phyloP scores from a whole-genome alignment of 2,888 invertebrate species.

The Tenthredo amoena region DNA sequence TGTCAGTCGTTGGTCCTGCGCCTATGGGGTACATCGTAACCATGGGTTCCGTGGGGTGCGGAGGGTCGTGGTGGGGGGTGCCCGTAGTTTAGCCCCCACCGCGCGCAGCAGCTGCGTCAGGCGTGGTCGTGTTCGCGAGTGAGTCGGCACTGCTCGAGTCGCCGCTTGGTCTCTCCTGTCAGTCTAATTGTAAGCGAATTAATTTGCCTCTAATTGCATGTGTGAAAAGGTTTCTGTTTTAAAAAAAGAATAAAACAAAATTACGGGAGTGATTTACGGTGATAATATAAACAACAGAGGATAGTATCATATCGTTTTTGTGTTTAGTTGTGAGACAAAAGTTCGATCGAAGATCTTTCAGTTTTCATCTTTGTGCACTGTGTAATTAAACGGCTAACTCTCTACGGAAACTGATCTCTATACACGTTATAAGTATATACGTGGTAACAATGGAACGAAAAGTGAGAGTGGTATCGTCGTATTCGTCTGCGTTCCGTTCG shows the following conservation, averaged over 20 bases:
- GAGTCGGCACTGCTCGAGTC: conserved; percentile 47
- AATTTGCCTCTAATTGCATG: not conserved
- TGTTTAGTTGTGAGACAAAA: not conserved
- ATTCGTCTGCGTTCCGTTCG: conserved; percentile 60
- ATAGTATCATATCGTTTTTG: not conserved
- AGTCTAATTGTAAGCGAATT: not conserved
- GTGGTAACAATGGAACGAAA: conserved; percentile 53
- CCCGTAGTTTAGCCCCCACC: conserved; percentile 47
- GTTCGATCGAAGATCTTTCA: not conserved
- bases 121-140: conserved; percentile 69
- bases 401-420: not conserved
- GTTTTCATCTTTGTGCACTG: not conserved
- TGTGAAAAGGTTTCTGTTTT: not conserved
- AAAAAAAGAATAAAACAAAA: not conserved
- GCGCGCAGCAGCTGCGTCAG: conserved; percentile 72
- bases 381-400: not conserved
- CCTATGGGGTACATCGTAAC: conserved; percentile 29
- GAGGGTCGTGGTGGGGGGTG: conserved; percentile 38
- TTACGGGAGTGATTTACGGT: not conserved
- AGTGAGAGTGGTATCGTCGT: conserved; percentile 65
- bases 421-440: not conserved
- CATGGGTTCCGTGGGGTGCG: not conserved
- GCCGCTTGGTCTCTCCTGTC: conserved; percentile 44
- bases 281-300: not conserved
- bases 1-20: conserved; percentile 21